phyloP scores from a whole-genome alignment of 2,113 vertebrate genomes.

The Malurus elegans region DNA sequence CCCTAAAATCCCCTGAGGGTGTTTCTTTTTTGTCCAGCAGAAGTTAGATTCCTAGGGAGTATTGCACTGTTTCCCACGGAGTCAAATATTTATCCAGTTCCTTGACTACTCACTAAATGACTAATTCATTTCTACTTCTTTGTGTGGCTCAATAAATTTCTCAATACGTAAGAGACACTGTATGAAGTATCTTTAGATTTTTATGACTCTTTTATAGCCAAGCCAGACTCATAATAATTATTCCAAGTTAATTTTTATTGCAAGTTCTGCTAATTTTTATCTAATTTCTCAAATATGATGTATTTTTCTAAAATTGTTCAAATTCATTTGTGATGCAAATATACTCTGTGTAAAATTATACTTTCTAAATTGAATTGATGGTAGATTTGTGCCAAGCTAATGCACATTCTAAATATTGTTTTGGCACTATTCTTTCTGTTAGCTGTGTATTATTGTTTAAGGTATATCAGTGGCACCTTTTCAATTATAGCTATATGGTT shows the following conservation, averaged over 20 bases:
- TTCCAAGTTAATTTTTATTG: background rate
- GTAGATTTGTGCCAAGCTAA: background rate
- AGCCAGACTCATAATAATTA: background rate
- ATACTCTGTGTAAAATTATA: background rate
- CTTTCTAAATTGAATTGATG: background rate
- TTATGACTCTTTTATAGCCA: background rate
- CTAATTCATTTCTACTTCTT: background rate
- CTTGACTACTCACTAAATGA: background rate
- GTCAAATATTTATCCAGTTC: background rate
- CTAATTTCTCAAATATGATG: background rate
- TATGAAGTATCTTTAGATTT: background rate
- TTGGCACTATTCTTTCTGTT: background rate
- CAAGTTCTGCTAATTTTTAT: background rate
- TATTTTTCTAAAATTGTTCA: background rate
- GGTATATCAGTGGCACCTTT: background rate
- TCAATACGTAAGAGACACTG: background rate
- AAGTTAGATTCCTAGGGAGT: background rate
- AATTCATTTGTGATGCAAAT: background rate
- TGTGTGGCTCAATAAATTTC: background rate
- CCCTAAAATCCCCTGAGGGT: background rate
- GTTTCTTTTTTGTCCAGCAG: background rate
- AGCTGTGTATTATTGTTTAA: background rate
- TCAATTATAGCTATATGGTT: background rate
- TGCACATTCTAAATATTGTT: background rate
- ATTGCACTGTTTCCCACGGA: background rate